Evolutionary conservation across 2,888 invertebrate species (phyloP), one percentile per base, ranked within the genome.

Genomic region (Patella caerulea): DNA sequence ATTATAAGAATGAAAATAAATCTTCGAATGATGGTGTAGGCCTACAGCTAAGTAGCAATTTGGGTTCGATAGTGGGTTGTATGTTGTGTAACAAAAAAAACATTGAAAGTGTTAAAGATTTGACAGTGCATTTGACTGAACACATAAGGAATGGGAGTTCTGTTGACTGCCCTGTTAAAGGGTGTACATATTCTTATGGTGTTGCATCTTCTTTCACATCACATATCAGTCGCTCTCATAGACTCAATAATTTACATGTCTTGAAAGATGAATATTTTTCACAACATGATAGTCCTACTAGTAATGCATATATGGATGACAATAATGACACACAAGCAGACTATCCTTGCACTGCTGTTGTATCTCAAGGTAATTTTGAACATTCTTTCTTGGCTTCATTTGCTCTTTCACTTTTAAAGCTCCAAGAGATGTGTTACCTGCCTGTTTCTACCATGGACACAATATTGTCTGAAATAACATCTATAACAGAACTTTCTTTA

Each of bases 141-240:
- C 65, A 65, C 17, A 65, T 19, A 65, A 65, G 3, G 65, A 17
- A 65, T 65, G 65, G 65, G 2, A 65, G 65, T 65, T 12, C 65
- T 5, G 19, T 65, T 19, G 65, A 65, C 24, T 65, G 65, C 24
- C 19, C 65, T 65, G 65, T 65, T 65, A 65, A 65, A 65, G 65
- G 12, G 19, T 65, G 19, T 65, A n/a, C 65, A 19, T 17, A 15
- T n/a, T 65, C 65, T 65, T 65, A 65, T 12, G 11, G 17, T 9
- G 19, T 65, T 65, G 65, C 65, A 65, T 65, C 19, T 19, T 65
- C 65, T 19, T 65, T 65, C 24, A 65, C 19, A 65, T 65, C 65
- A 65, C 65, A 65, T 65, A 65, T 19, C 24, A 65, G 65, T 65
- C 65, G 65, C n/a, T 65, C 65, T 65, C 65, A 65, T 24, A 65